Conservation (phyloP, 2,888 invertebrate species). For the Mesorhabditis belari region DNA sequence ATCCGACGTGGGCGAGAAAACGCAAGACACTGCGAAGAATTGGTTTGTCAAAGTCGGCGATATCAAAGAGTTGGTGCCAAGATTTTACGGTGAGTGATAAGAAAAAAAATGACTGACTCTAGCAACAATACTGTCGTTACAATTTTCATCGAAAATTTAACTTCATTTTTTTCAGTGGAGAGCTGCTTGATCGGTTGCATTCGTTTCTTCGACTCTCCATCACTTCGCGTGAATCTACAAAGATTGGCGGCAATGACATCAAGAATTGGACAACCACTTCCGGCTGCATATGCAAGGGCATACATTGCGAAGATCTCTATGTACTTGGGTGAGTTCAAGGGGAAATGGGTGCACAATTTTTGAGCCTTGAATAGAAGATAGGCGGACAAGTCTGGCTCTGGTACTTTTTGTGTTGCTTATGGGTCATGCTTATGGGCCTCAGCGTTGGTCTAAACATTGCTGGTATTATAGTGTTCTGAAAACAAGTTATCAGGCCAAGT, state of each 20-base stretch:
- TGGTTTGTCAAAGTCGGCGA: conserved; percentile 99
- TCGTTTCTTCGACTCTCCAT: conserved; percentile 29
- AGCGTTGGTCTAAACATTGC: too few relatives aligned
- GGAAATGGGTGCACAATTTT: too few relatives aligned
- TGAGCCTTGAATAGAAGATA: too few relatives aligned
- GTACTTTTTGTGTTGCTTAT: too few relatives aligned
- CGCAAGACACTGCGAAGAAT: conserved; percentile 68
- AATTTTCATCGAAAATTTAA: neutral
- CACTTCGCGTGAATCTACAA: conserved; percentile 27
- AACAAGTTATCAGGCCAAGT: too few relatives aligned
- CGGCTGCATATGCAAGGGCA: conserved; percentile 80
- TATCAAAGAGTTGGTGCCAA: conserved; percentile 83
- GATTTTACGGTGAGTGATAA: conserved; percentile 64
- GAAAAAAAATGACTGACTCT: neutral
- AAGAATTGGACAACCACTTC: conserved; percentile 77
- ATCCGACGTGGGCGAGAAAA: conserved; percentile 63
- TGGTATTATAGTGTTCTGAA: too few relatives aligned
- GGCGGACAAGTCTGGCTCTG: too few relatives aligned
- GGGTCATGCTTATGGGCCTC: too few relatives aligned
- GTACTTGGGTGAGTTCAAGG: conserved; percentile 8
- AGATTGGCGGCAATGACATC: conserved; percentile 21
- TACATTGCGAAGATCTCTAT: conserved; percentile 63
- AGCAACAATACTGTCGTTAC: neutral
- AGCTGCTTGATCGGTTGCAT: conserved; percentile 29
- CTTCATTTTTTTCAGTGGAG: conserved; percentile 29